phyloP scores from a whole-genome alignment of 2,888 invertebrate genomes.

The Rhagonycha fulva region DNA sequence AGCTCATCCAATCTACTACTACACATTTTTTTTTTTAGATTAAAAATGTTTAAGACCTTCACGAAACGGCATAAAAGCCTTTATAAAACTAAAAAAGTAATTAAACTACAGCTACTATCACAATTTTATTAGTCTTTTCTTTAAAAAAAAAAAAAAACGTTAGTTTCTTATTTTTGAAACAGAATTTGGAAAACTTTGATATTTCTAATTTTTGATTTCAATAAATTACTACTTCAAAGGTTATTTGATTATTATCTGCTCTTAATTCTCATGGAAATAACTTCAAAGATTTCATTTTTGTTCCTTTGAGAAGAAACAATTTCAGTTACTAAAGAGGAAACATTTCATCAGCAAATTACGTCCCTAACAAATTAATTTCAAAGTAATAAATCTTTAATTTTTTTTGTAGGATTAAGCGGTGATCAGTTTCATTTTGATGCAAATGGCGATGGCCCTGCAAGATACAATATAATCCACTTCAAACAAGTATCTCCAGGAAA shows the following conservation, averaged over 20 bases:
- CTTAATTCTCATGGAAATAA: background rate
- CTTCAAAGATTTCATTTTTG: background rate
- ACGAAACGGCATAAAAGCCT: too few relatives aligned
- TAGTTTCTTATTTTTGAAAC: too few relatives aligned
- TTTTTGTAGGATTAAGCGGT: conserved; percentile 78
- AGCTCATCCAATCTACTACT: too few relatives aligned
- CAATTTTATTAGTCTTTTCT: too few relatives aligned
- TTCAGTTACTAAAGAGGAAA: background rate
- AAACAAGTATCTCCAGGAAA: conserved; percentile 75
- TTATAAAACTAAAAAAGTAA: too few relatives aligned
- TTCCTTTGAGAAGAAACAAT: background rate
- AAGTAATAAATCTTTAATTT: background rate
- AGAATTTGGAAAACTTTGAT: background rate
- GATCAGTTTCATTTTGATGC: conserved; percentile 88
- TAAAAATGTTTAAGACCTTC: too few relatives aligned
- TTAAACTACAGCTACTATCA: too few relatives aligned
- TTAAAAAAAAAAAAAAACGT: too few relatives aligned
- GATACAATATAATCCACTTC: conserved; percentile 96
- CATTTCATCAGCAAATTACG: background rate
- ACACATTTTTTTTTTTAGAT: too few relatives aligned
- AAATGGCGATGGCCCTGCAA: conserved; percentile 91
- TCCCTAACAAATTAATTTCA: background rate
- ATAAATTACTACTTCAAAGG: background rate
- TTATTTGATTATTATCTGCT: background rate
- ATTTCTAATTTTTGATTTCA: background rate